Evolutionary conservation across 2,888 invertebrate genomes (phyloP).

Genomic region (Drymonia ruficornis): DNA sequence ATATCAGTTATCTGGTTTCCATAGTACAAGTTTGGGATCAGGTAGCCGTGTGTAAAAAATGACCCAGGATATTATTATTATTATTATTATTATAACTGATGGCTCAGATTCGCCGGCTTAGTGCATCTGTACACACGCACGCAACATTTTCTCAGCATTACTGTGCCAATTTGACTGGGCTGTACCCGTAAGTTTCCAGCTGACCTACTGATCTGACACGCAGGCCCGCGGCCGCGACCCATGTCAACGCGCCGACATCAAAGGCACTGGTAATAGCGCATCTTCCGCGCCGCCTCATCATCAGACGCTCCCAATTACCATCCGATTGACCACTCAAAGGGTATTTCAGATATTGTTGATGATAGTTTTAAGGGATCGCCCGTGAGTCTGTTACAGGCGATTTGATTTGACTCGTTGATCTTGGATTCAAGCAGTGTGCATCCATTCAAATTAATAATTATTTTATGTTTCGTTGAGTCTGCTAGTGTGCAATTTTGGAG

Average conservation of each 20-base stretch:
- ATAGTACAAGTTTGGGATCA: too few species aligned
- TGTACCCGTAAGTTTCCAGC: slow-evolving; percentile 22
- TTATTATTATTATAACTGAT: too few species aligned
- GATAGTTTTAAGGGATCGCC: background rate
- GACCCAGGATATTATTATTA: too few species aligned
- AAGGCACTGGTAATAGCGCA: background rate
- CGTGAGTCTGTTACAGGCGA: background rate
- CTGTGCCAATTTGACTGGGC: slow-evolving; percentile 7
- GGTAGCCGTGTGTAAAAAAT: too few species aligned
- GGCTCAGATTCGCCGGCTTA: too few species aligned
- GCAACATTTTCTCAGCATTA: background rate
- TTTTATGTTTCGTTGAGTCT: too few species aligned
- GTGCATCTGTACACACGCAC: too few species aligned
- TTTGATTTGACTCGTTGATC: background rate
- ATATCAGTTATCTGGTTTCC: too few species aligned
- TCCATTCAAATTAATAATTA: background rate
- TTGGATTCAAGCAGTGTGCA: background rate
- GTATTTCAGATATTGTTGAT: background rate
- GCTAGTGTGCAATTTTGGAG: too few species aligned
- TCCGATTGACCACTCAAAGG: slow-evolving; percentile 3
- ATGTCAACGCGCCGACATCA: slow-evolving; percentile 6
- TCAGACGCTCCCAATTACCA: background rate
- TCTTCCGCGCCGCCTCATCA: slow-evolving; percentile 4
- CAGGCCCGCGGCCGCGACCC: slow-evolving; percentile 10
- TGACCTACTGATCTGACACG: slow-evolving; percentile 33